Evolutionary conservation across 2,888 invertebrate species (phyloP), one percentile per base, ranked within the genome.

Genomic region (Dynastes tityus): DNA sequence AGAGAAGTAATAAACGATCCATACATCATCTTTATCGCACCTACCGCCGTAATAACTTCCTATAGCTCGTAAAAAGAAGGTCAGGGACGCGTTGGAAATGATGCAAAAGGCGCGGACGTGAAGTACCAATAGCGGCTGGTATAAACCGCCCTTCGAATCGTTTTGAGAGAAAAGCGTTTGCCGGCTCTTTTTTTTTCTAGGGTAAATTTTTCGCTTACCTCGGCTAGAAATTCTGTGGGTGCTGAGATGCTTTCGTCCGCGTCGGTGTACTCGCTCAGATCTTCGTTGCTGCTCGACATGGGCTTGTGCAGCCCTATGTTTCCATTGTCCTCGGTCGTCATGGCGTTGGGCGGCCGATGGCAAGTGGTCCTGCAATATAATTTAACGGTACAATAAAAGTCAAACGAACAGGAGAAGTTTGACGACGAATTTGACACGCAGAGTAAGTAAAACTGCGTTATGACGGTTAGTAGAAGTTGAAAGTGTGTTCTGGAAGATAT

Each of bases 161-260:
- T 6, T 45, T 45, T 11, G 1, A 22, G 55, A 16, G 22, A 22
- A 22, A 58, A 58, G 45, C 45, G 8, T 6, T 11, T 45, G 2
- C 45, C 45, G 45, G 9, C 8, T 11, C 8, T 11, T 45, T 8
- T 45, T 45, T 45, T 40, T 45, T 45, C 11, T 37, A 6, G 32
- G 3, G 37, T 29, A 70, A 77, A 45, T 80, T 67, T 80, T 71
- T 40, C 58, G 81, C 85, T 88, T 85, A 94, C 94, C 92, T 95
- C 95, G 68, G 94, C 94, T 61, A 95, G 90, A 87, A 93, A 93
- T 88, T 95, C 95, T 80, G 94, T 94, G 68, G 95, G 95, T 53
- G 95, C 95, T 80, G 94, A 94, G 85, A 92, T 91, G 83, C 93
- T 92, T 85, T 94, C 94, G 87, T 94, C 93, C 73, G 93, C 94